Percentiles rank a stretch among this genome's conserved stretches.
Conservation (phyloP, 2,113 vertebrate genomes). For the Hemibates koningsi region DNA sequence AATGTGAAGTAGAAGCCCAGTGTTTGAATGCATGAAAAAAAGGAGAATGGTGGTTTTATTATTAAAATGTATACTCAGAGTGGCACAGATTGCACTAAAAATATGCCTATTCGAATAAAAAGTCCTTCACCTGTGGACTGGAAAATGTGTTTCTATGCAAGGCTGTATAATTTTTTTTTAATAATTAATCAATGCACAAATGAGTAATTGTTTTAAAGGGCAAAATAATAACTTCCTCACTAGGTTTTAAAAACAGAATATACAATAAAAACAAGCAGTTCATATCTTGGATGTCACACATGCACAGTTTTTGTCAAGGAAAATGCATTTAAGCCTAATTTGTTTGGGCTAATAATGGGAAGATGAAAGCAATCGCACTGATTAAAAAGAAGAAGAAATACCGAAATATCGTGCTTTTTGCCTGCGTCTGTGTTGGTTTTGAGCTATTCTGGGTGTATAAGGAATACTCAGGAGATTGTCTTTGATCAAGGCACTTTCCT, state of each 20-base stretch:
- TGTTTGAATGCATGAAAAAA: background rate
- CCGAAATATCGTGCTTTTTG: rapidly evolving
- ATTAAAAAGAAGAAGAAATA: background rate
- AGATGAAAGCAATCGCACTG: background rate
- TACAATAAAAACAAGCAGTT: background rate
- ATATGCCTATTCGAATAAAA: background rate
- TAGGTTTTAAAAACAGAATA: background rate
- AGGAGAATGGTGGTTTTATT: background rate
- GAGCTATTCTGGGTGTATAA: background rate
- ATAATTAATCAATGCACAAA: background rate
- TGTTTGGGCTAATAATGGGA: background rate
- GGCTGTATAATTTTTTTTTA: background rate
- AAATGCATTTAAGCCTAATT: background rate
- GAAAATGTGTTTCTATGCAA: background rate
- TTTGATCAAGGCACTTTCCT: background rate
- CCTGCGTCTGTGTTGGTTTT: background rate
- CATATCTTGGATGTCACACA: background rate
- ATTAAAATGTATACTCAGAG: background rate
- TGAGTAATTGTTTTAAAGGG: background rate
- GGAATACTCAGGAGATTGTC: background rate
- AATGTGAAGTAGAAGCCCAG: background rate
- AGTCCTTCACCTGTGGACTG: background rate
- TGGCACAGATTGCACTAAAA: background rate
- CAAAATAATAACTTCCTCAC: background rate
- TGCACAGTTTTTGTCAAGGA: background rate